Evolutionary conservation across 2,888 invertebrate species (phyloP).

Genomic region (Drosophila kuntzei): DNA sequence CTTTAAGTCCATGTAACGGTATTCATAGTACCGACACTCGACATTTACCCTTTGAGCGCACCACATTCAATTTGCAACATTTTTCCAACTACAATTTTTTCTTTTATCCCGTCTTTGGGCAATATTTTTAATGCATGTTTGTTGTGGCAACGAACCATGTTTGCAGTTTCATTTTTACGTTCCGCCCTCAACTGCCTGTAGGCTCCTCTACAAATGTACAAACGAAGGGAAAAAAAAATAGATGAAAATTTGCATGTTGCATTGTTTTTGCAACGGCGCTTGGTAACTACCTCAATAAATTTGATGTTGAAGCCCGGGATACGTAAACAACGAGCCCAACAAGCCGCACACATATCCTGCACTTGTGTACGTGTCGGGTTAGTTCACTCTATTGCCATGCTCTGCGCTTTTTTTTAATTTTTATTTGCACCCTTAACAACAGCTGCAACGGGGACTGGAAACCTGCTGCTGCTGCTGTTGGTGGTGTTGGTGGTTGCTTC

Average conservation of each 20-base stretch:
- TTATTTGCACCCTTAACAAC: conserved; percentile 47
- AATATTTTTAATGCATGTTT: conserved; percentile 68
- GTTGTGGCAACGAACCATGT: conserved; percentile 66
- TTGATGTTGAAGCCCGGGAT: conserved; percentile 71
- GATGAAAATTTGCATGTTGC: conserved; percentile 40
- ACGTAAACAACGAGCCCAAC: conserved; percentile 37
- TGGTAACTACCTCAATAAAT: conserved; percentile 82
- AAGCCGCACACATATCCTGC: conserved; percentile 45
- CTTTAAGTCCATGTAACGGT: conserved; percentile 5
- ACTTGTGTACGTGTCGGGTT: conserved; percentile 54
- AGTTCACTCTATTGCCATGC: conserved; percentile 51
- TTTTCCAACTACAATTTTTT: background rate
- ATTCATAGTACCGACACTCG: conserved; percentile 28
- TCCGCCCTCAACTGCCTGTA: conserved; percentile 20
- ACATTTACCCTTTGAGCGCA: conserved; percentile 8
- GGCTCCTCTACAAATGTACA: conserved; percentile 15
- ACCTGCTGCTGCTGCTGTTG: background rate
- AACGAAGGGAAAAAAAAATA: conserved; percentile 7
- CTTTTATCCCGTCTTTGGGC: conserved; percentile 31
- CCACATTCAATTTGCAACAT: conserved; percentile 57
- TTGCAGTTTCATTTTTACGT: conserved; percentile 47
- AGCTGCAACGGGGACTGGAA: conserved; percentile 3
- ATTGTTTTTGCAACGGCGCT: conserved; percentile 38
- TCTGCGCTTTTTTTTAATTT: conserved; percentile 31
- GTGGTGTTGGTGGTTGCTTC: background rate